Base-by-base conservation (phyloP, 2,113 vertebrate species). In the Gopherus evgoodei region DNA sequence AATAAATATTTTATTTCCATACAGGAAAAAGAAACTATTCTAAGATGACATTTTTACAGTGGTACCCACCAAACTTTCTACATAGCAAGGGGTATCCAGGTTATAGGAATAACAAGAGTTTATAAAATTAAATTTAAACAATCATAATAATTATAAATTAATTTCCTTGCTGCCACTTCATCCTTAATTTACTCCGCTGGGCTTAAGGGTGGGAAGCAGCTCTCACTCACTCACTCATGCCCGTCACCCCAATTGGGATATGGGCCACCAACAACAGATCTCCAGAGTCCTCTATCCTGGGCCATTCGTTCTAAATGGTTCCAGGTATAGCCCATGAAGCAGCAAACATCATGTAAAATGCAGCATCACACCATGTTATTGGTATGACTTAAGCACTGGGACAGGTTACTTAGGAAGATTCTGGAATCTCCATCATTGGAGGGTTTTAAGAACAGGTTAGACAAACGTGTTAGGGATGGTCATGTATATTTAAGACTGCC, bases 291-390 rank as follows among this genome's bases (percentile, higher is more conserved):
- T 42, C 42, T 42, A 42, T 42, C 42, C 42, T 42, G 42, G 42
- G 42, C 42, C 42, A 42, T 42, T 42, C 42, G 42, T 42, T 42
- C 42, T 42, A 42, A 42, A 42, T 42, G 42, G 4, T 42, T 42
- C 42, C 42, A 42, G 42, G 42, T 42, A 42, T 42, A 42, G 42
- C 42, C 42, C 42, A 42, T 42, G 16, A 78, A 44, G 1, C 11
- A 53, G 25, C 44, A 22, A 1, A 0, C 6, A 0, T 2, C 2
- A 29, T 25, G 1, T 44, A 78, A 84, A 81, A 19, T 6, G 4
- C 4, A 19, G 8, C 3, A 1, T 29, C 25, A 6, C 11, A 1
- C 5, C 25, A 0, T 16, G 38, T 72, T 91, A 11, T 4, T 72
- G 54, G 6, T 21, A 11, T 13, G 72, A 25, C 44, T 25, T 42